phyloP scores from a whole-genome alignment of 2,113 vertebrate genomes.

The Dromaius novaehollandiae region DNA sequence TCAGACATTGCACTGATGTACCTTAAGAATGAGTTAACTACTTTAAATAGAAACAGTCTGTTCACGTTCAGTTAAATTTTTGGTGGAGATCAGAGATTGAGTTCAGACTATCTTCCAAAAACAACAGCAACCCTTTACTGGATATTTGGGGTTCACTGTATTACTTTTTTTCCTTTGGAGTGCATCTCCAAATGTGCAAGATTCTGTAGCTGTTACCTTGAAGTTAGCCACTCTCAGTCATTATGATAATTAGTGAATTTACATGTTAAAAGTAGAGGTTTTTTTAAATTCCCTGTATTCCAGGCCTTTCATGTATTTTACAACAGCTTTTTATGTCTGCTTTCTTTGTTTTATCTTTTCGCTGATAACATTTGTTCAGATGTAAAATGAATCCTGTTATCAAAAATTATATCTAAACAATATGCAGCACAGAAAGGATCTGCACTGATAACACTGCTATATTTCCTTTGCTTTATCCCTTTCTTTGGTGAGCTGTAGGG shows the following conservation, averaged over 20 bases:
- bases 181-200: not conserved
- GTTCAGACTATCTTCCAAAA: not conserved
- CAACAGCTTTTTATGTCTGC: not conserved
- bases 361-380: not conserved
- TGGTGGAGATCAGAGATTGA: not conserved
- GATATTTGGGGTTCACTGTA: not conserved
- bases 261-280: not conserved
- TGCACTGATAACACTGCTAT: not conserved
- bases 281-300: not conserved
- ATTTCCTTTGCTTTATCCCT: not conserved
- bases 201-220: not conserved
- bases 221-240: not conserved
- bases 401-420: not conserved
- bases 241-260: not conserved
- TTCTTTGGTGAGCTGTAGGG: not conserved
- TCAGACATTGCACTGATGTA: not conserved
- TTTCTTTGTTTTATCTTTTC: not conserved
- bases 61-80: not conserved
- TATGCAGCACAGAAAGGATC: not conserved
- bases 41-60: not conserved
- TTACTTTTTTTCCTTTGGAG: not conserved
- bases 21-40: not conserved
- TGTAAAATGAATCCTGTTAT: not conserved
- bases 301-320: not conserved
- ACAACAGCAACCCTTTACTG: not conserved